Percentiles rank a stretch among this genome's conserved stretches.
Evolutionary conservation across 2,888 invertebrate genomes (phyloP).

Genomic region (Cantharis lateralis): DNA sequence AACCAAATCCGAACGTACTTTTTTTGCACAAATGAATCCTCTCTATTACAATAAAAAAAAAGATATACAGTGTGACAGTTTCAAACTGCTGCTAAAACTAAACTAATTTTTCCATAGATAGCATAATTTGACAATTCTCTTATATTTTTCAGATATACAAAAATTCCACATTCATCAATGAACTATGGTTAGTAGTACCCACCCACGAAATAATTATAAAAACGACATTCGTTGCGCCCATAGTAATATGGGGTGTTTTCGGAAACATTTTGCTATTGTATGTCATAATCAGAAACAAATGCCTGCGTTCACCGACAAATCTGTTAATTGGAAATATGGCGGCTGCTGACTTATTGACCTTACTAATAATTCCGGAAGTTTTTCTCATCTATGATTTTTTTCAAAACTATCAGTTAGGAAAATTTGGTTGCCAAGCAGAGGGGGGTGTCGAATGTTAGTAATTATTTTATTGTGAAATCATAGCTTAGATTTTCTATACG

Average conservation of each 20-base stretch:
- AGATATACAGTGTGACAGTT: too few relatives aligned
- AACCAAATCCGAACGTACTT: too few relatives aligned
- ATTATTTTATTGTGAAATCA: neutral
- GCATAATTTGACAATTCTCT: too few relatives aligned
- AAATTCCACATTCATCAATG: constrained; percentile 61
- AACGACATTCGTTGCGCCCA: constrained; percentile 62
- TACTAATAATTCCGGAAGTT: constrained; percentile 75
- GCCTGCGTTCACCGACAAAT: constrained; percentile 72
- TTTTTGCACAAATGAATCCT: too few relatives aligned
- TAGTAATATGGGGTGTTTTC: constrained; percentile 68
- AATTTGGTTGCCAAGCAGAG: constrained; percentile 76
- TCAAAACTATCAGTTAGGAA: constrained; percentile 76
- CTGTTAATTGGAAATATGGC: constrained; percentile 77
- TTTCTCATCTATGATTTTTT: constrained; percentile 74
- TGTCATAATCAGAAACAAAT: constrained; percentile 65
- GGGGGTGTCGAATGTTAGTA: constrained; percentile 70
- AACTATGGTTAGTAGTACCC: constrained; percentile 68
- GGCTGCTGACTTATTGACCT: constrained; percentile 67
- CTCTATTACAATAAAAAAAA: too few relatives aligned
- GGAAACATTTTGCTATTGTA: constrained; percentile 70
- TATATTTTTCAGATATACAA: neutral
- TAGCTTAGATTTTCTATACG: neutral
- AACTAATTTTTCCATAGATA: too few relatives aligned
- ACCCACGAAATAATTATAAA: constrained; percentile 66
- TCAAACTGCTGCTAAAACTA: too few relatives aligned